Evolutionary conservation across 1,140 invertebrate genomes (phyloP), one percentile per base, ranked within the genome.

Genomic region (Drosophila burlai): DNA sequence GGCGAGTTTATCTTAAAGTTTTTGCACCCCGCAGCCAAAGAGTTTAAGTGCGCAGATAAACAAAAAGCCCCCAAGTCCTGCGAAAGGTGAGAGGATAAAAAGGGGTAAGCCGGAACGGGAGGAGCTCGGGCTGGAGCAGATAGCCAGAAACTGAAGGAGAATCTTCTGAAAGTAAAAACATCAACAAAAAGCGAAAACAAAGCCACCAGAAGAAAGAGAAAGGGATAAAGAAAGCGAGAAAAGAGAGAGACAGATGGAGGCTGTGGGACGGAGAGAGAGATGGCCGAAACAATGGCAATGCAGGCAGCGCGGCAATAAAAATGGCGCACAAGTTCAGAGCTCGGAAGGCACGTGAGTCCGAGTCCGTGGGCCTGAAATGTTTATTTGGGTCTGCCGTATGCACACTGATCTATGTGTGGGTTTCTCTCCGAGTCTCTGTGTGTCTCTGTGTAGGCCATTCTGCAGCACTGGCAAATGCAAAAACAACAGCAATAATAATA

Each of bases 311-410:
- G 78, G 84, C 81, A 85, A 89, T 81, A 89, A 91, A 89, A 91
- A 89, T 90, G 85, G 85, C 75, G 85, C 85, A 91, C 86, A 90
- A 86, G 85, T 90, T 91, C 86, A 90, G 83, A 67, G 62, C 80
- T 72, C 74, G 81, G 80, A 81, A 76, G 76, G 76, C 81, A 89
- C 81, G 81, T 89, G 84, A 89, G 84, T 81, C 78, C 54, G 79
- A 85, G 69, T 77, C 78, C 77, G 63, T 67, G 71, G 47, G 52
- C 76, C 68, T 74, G 83, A 91, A 90, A 89, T 90, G 81, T 89
- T 82, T 89, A 83, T 91, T 81, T 90, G 81, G 66, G 78, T 81
- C 80, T 83, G 66, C 52, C 66, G 81, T 80, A 78, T 68, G 67
- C 58, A 58, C 66, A 54, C 43, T 45, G 69, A 63, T 79, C 73